Base-by-base conservation (phyloP, 2,797 vertebrate genomes). In the Telmatherina bonti region DNA sequence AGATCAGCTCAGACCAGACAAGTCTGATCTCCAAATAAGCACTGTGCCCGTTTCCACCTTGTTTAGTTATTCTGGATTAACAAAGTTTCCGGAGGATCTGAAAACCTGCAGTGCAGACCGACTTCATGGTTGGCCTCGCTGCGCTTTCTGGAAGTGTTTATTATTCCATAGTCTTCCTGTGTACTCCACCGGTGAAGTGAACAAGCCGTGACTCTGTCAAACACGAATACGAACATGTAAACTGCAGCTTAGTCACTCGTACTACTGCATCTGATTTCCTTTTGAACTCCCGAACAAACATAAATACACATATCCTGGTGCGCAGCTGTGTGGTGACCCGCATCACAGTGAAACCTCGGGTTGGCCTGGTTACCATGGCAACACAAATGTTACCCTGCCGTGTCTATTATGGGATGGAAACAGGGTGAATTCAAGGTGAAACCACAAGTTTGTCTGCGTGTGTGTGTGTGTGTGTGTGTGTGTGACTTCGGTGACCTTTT, bases 321-420 rank as follows among this genome's bases (percentile, higher is more conserved):
- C 79, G 86, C 63, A 72, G 79, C 55, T 45, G 38, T 79, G 76
- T 60, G 82, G 86, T 82, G 72, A 75, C 55, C 1, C 43, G 29
- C 71, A 64, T 84, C 85, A 38, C 81, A 80, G 71, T 74, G 79
- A 76, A 90, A 76, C 85, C 76, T 85, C 81, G 69, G 83, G 81
- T 88, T 84, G 69, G 67, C 67, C 69, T 68, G 18, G 84, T 89
- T 86, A 33, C 84, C 66, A 71, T 86, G 81, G 62, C 74, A 69
- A 71, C 86, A 66, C 78, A 76, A 69, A 62, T 82, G 79, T 78
- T 74, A 74, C 78, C 22, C 65, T 65, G 75, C 72, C 61, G 36
- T 67, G 68, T 82, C 54, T 82, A 71, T 84, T 78, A 85, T 77
- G 79, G 83, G 81, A 81, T 80, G 57, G 60, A 64, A 74, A 30